A percentile compares a stretch with the other conserved stretches of the same genome.
phyloP scores from a whole-genome alignment of 35 echinoderm and acorn worm genomes.

The Acanthaster planci region DNA sequence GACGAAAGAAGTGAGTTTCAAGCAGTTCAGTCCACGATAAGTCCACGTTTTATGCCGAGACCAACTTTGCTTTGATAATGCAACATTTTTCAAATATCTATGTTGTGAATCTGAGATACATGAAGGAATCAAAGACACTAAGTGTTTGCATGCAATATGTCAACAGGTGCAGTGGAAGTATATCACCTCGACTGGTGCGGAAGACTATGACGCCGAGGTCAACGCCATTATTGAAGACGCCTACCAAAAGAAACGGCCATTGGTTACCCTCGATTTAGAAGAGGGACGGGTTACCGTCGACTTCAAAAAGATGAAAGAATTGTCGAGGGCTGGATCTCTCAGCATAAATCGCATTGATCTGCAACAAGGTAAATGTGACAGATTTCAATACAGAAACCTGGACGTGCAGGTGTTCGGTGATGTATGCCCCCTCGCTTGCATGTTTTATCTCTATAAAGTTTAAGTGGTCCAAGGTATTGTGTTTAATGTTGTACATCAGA shows the following conservation, averaged over 20 bases:
- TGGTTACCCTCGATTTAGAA: not conserved
- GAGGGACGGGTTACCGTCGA: not conserved
- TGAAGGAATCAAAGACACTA: too few relatives aligned
- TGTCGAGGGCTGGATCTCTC: not conserved
- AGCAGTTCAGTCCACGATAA: too few relatives aligned
- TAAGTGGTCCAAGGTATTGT: too few relatives aligned
- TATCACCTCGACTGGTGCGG: conserved; percentile 1
- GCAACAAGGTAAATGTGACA: not conserved
- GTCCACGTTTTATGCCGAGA: too few relatives aligned
- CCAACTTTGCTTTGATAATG: too few relatives aligned
- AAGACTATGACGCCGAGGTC: conserved; percentile 30
- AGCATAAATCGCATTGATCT: not conserved
- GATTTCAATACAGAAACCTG: too few relatives aligned
- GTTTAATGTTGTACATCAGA: too few relatives aligned
- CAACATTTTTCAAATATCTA: too few relatives aligned
- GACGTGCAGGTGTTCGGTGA: too few relatives aligned
- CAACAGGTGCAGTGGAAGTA: conserved; percentile 33
- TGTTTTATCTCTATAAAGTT: too few relatives aligned
- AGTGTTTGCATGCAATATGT: not conserved
- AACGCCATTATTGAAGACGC: conserved; percentile 14
- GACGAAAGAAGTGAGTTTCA: not conserved
- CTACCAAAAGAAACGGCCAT: conserved; percentile 1
- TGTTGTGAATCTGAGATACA: too few relatives aligned
- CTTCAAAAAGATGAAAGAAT: conserved; percentile 5
- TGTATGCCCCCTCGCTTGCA: too few relatives aligned